phyloP scores from a whole-genome alignment of 1,140 invertebrate species.

The Saxidomus purpurata region DNA sequence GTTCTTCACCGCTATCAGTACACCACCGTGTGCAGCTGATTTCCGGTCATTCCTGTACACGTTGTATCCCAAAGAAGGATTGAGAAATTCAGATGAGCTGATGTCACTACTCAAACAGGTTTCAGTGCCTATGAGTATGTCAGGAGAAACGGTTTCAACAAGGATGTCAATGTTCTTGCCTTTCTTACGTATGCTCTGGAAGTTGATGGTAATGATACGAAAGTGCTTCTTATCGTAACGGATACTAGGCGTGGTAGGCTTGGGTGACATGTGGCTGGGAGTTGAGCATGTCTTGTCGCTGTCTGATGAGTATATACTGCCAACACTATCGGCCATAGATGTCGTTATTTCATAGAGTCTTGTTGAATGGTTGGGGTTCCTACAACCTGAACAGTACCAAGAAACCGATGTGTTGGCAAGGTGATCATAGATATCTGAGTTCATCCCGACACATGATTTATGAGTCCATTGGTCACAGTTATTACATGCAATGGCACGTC shows the following conservation, averaged over 20 bases:
- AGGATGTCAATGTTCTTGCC: neutral
- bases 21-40: neutral
- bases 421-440: neutral
- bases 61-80: neutral
- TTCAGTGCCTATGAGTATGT: conserved; percentile 10
- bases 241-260: neutral
- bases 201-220: neutral
- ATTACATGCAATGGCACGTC: neutral
- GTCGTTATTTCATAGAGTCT: neutral
- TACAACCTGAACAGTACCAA: neutral
- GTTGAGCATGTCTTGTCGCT: neutral
- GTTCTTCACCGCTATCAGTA: neutral
- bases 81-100: conserved; percentile 15
- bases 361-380: neutral
- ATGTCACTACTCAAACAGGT: conserved; percentile 1
- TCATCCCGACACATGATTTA: neutral
- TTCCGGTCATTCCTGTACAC: neutral
- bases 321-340: neutral
- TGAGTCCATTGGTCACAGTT: neutral
- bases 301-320: neutral
- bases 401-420: neutral
- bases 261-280: neutral
- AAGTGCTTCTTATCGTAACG: neutral
- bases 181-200: neutral
- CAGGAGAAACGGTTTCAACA: neutral